Evolutionary conservation across 2,797 vertebrate genomes (phyloP), one percentile per base, ranked within the genome.

Genomic region (Bufotes viridis): DNA sequence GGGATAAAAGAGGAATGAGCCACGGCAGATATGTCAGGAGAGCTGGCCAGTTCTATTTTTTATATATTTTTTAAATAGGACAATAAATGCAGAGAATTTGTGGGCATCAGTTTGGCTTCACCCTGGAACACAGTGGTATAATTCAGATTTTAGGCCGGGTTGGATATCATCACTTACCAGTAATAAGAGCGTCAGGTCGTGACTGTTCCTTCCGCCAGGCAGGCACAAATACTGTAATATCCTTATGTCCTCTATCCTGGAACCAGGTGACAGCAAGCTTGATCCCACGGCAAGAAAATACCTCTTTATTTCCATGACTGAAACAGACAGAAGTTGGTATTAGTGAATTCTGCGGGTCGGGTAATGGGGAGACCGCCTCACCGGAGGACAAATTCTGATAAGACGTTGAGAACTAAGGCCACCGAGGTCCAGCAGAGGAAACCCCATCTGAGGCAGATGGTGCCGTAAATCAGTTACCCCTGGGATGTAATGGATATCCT

Each of bases 271-370:
- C 97, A 11, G 98, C 97, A 93, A 99, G 90, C 92, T 97, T 97
- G 92, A 99, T 99, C 91, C 98, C 98, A 93, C 97, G 97, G 92
- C 98, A 99, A 90, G 98, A 99, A 94, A 99, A 99, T 3, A 97
- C 97, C 93, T 99, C 98, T 94, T 98, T 99, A 93, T 99, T 99
- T 91, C 98, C 98, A 0, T 98, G 98, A 94, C 98, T 99, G 94
- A 90, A 95, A 94, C 24, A 93, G 87, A 94, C 12, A 85, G 1
- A 72, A 29, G 20, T 20, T 24, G 14, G 8, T 2, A 53, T 84
- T 60, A 78, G 15, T 7, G 34, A 7, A 72, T 75, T 4, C 2
- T 7, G 42, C 5, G 26, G 1, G 7, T 22, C 2, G 1, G 5
- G 15, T 60, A 34, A 34, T 34, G 29, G 29, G 29, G 29, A 34